Base-by-base conservation (phyloP, 23 tunicate genomes). In the Halocynthia aurantium region DNA sequence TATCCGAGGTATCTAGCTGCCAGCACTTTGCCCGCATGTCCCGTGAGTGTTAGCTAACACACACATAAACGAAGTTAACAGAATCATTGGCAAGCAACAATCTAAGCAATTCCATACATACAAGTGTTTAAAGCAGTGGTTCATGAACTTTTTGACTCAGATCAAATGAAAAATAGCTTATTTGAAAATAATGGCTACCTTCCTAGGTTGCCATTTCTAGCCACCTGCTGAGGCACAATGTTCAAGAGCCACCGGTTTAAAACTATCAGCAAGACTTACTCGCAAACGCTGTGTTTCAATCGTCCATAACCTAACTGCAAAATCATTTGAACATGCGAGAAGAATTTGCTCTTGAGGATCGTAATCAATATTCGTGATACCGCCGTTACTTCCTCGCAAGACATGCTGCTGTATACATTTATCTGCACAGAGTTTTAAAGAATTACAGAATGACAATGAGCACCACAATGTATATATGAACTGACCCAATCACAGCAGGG, bases 351-450 rank as follows among this genome's bases (percentile, higher is more conserved):
- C 98, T 22, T 78, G 81, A 10, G 98, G 84, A 62, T 86, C 98
- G 52, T 86, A 79, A 67, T 92, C 98, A 40, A 92, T 83, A 11
- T 56, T 58, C 8, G 98, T 92, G 44, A 92, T 88, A 40, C 92
- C 87, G 9, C 92, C 92, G 74, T 86, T 86, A 79, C 92, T 75
- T 6, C 98, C 98, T 61, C 92, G 84, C 61, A 92, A 75, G 12
- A 92, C 86, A 72, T 68, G 70, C 50, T 86, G 85, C 50, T 86
- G 80, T 52, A 86, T 72, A 17, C 84, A 63, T 70, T 86, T 86
- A 55, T 90, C 97, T 87, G 72, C 15, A 72, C 50, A 50, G 55
- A 8, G 44, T 31, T 31, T 31, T 31, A 31, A 31, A 31, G 4
- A 31, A 31, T 31, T 31, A 31, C 44, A 31, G 44, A 31, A 31